Evolutionary conservation across 2,797 vertebrate species (phyloP).

Genomic region (Sylvia borin): DNA sequence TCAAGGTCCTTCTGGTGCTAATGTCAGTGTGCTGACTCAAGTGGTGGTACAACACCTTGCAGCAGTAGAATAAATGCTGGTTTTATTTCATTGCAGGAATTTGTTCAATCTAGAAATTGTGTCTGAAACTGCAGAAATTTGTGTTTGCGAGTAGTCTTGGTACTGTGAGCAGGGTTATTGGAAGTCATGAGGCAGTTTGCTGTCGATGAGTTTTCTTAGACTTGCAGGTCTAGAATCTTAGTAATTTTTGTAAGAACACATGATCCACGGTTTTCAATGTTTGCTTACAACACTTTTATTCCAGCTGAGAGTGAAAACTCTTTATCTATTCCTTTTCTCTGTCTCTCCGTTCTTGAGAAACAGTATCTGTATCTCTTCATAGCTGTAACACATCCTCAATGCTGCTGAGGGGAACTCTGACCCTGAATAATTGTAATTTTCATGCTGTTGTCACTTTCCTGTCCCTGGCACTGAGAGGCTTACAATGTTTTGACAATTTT

Average conservation of each 20-base stretch:
- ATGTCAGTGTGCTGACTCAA: background rate
- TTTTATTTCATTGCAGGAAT: background rate
- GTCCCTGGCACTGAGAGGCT: background rate
- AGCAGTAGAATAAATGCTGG: background rate
- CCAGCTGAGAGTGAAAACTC: background rate
- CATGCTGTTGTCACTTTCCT: background rate
- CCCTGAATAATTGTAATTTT: slow-evolving; percentile 23
- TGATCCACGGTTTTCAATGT: background rate
- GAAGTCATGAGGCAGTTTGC: background rate
- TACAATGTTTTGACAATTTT: background rate
- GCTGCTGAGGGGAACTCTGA: background rate
- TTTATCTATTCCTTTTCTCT: background rate
- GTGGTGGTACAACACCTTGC: background rate
- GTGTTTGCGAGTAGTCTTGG: background rate
- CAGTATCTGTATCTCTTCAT: background rate
- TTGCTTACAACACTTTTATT: background rate
- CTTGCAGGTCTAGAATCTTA: background rate
- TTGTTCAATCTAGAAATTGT: background rate
- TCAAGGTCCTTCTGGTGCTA: background rate
- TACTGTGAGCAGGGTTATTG: background rate
- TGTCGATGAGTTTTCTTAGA: background rate
- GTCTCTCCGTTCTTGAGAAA: background rate
- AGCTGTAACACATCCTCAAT: background rate
- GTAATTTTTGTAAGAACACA: background rate
- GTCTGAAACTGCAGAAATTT: background rate